Base-by-base conservation (phyloP, 1,140 invertebrate genomes). In the Brachystomella parvula region DNA sequence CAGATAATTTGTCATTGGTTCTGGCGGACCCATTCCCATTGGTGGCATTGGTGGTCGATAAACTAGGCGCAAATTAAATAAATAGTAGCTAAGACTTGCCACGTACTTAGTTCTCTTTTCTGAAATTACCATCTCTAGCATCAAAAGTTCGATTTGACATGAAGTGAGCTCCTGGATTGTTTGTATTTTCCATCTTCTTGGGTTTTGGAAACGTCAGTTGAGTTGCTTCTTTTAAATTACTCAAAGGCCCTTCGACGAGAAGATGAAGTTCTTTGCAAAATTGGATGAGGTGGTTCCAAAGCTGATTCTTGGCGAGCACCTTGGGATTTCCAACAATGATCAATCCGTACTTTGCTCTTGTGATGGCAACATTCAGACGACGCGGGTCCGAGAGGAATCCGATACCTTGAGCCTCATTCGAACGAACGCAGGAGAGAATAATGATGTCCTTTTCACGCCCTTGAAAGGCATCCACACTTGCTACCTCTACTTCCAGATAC, bases 301-400 rank as follows among this genome's bases (percentile, higher is more conserved):
- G 80, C 0, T 93, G 91, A 81, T 99, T 96, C 78, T 85, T 98
- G 0, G 95, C 94, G 0, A 99, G 81, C 9, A 99, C 94, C 80
- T 98, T 99, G 0, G 97, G 96, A 80, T 99, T 99, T 53, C 97
- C 97, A 61, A 99, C 93, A 70, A 99, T 94, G 53, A 99, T 98
- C 28, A 99, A 89, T 19, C 97, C 97, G 79, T 93, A 99, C 76
- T 94, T 97, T 1, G 97, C 94, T 68, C 97, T 84, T 0, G 97
- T 99, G 1, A 99, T 78, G 0, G 97, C 97, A 0, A 99, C 97
- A 79, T 99, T 99, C 0, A 99, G 81, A 66, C 97, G 87, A 3
- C 97, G 82, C 0, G 97, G 96, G 78, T 99, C 97, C 76, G 96
- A 98, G 1, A 99, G 80, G 76, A 99, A 99, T 17, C 89, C 89